phyloP scores from a whole-genome alignment of 2,113 vertebrate genomes.

The Alectura lathami region DNA sequence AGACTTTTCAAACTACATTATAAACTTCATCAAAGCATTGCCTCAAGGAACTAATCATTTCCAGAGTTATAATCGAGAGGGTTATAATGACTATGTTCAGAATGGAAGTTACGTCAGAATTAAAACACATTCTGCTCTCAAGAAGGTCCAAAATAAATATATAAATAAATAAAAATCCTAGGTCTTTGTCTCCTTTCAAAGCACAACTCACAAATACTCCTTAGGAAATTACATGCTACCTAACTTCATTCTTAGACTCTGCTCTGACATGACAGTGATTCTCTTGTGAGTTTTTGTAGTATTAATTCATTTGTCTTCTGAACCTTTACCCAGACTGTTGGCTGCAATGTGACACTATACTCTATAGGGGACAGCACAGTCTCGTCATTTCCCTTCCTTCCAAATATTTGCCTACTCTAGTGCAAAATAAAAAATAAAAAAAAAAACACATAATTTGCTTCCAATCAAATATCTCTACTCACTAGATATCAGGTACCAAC shows the following conservation, averaged over 20 bases:
- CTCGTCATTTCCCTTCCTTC: not conserved
- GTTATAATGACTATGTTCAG: slow-evolving; percentile 14
- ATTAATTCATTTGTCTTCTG: not conserved
- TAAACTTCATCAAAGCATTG: slow-evolving; percentile 58
- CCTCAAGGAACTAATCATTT: slow-evolving; percentile 27
- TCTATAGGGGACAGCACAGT: slow-evolving; percentile 48
- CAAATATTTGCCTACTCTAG: not conserved
- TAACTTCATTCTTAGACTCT: not conserved
- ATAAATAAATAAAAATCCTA: not conserved
- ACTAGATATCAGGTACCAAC: not conserved
- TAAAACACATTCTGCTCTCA: slow-evolving; percentile 14
- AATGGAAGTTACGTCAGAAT: slow-evolving; percentile 9
- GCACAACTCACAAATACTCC: not conserved
- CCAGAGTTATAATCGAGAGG: not conserved
- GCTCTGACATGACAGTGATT: not conserved
- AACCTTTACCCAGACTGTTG: not conserved
- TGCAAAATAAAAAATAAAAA: not conserved
- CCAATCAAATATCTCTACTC: not conserved
- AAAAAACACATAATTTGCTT: not conserved
- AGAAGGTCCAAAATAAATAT: not conserved
- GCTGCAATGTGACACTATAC: not conserved
- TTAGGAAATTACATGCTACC: not conserved
- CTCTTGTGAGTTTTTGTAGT: not conserved
- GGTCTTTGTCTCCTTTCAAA: not conserved
- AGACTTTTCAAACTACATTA: slow-evolving; percentile 23